Evolutionary conservation across 2,113 vertebrate species (phyloP).

Genomic region (Pao palembangensis): DNA sequence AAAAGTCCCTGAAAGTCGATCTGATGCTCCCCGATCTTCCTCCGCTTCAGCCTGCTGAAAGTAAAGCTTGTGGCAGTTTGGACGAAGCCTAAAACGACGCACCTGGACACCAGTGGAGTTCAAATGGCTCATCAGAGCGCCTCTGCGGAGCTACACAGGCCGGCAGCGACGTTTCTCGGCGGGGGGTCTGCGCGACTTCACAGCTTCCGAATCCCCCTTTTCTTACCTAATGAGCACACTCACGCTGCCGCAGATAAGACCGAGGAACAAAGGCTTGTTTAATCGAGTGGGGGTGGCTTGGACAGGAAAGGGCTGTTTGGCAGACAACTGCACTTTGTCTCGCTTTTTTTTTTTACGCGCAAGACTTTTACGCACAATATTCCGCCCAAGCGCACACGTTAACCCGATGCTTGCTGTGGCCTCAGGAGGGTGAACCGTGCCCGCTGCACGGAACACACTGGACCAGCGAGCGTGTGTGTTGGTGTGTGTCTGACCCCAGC

Average conservation of each 20-base stretch:
- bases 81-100: slow-evolving; percentile 10
- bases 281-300: slow-evolving; percentile 21
- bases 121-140: slow-evolving; percentile 1
- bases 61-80: slow-evolving; percentile 4
- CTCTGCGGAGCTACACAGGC: slow-evolving; percentile 7
- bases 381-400: background rate
- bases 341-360: slow-evolving; percentile 11
- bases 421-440: background rate
- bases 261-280: slow-evolving; percentile 34
- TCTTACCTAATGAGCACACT: slow-evolving; percentile 51
- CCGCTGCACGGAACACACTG: background rate
- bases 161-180: slow-evolving; percentile 24
- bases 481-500: slow-evolving; percentile 12
- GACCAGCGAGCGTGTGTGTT: background rate
- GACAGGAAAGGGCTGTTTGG: background rate
- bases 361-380: slow-evolving; percentile 25
- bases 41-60: slow-evolving; percentile 7
- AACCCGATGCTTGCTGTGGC: background rate
- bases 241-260: slow-evolving; percentile 36
- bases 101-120: slow-evolving; percentile 26
- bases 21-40: background rate
- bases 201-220: slow-evolving; percentile 46
- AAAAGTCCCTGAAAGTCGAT: no score
- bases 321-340: background rate
- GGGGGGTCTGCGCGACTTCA: slow-evolving; percentile 31